Conservation (phyloP, 2,888 invertebrate species). For the Prosapia bicincta region DNA sequence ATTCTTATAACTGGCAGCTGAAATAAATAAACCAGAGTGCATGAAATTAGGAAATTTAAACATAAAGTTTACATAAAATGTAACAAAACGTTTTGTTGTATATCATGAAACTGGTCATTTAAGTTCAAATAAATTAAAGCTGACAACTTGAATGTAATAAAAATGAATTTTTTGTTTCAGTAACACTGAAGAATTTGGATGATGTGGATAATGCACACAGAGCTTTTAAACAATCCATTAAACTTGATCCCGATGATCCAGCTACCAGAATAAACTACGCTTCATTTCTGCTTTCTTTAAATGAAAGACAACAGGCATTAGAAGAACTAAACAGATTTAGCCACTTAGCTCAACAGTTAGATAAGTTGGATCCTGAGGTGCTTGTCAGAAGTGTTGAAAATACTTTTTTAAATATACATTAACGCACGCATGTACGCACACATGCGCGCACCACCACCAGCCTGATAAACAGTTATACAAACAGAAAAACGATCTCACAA, state of each 20-base stretch:
- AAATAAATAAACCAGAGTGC: constrained; percentile 45
- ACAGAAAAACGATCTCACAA: no score
- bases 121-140: no score
- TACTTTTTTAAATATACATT: no score
- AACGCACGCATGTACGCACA: no score
- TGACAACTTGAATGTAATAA: no score
- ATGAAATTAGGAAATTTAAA: no score
- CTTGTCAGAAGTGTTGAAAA: no score
- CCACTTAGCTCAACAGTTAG: constrained; percentile 30
- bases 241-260: constrained; percentile 60
- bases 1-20: constrained; percentile 43
- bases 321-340: constrained; percentile 44
- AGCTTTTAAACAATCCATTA: constrained; percentile 67
- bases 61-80: no score
- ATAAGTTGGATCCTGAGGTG: constrained; percentile 35
- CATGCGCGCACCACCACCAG: no score
- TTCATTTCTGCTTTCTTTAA: constrained; percentile 54
- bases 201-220: constrained; percentile 72
- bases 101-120: no score
- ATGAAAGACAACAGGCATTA: constrained; percentile 45
- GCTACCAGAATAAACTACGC: constrained; percentile 67
- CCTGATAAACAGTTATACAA: no score
- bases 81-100: no score
- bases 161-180: constrained; percentile 53
- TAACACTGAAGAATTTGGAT: constrained; percentile 67